These are phyloP conservation scores for Drosophila anomelani DNA, from an alignment of 2,888 invertebrate genomes.

Conservation along the genomic window DNA sequence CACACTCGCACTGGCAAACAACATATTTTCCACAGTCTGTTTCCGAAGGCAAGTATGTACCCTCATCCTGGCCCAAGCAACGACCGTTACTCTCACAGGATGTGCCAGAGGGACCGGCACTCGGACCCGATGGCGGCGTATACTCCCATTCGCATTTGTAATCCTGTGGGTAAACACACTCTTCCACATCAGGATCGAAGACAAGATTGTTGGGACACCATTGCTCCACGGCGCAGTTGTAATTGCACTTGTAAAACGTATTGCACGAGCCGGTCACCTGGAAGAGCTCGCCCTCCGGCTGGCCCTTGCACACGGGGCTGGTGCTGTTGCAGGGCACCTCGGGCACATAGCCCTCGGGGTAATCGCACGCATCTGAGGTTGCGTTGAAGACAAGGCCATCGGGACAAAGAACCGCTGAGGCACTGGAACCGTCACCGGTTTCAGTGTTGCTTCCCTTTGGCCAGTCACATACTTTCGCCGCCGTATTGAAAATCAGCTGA, in stretches of 20 bases:
- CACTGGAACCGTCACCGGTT: background rate
- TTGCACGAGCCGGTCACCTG: slow-evolving; percentile 62
- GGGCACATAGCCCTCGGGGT: slow-evolving; percentile 58
- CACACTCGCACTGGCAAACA: slow-evolving; percentile 79
- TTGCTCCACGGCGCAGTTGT: slow-evolving; percentile 65
- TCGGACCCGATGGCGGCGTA: slow-evolving; percentile 70
- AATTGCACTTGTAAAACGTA: slow-evolving; percentile 68
- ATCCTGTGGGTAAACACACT: slow-evolving; percentile 56
- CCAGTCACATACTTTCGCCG: slow-evolving; percentile 51
- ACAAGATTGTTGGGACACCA: slow-evolving; percentile 64
- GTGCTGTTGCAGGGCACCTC: slow-evolving; percentile 47
- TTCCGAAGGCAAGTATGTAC: slow-evolving; percentile 47
- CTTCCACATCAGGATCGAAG: background rate
- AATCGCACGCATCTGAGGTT: slow-evolving; percentile 62
- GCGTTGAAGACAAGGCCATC: slow-evolving; percentile 58
- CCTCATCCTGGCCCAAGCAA: slow-evolving; percentile 64
- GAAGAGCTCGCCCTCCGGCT: slow-evolving; percentile 55
- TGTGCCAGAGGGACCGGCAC: slow-evolving; percentile 76
- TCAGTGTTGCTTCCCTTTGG: background rate
- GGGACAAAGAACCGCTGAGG: slow-evolving; percentile 36
- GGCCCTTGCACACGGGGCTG: slow-evolving; percentile 41
- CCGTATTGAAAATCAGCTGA: slow-evolving; percentile 48
- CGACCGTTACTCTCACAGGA: slow-evolving; percentile 66
- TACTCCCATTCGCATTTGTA: slow-evolving; percentile 51
- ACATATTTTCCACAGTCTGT: slow-evolving; percentile 61